Evolutionary conservation across 2,888 invertebrate species (phyloP), one percentile per base, ranked within the genome.

Genomic region (Drosophila anomelani): DNA sequence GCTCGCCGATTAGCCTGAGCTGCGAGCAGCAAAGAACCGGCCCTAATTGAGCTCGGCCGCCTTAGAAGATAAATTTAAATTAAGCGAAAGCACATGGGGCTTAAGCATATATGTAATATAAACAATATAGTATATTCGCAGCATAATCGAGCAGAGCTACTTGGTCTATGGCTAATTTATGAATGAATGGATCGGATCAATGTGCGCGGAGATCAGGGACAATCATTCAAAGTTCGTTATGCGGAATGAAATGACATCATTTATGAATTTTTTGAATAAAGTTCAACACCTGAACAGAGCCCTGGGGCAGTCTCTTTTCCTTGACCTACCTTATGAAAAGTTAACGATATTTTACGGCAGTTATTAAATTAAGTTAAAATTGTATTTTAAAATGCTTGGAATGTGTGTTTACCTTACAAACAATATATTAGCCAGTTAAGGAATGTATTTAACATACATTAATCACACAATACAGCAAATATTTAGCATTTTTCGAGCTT

Each of bases 11-110:
- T 53, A 71, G 60, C 51, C 51, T 10, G 39, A 20, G 62, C 46
- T 49, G 53, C 9, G 44, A 70, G 47, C 69, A 26, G 23, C 73
- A n/a, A 34, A 71, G 38, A 73, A 62, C 63, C 56, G 56, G 71
- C 74, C 71, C 71, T 71, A 71, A 75, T 66, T 75, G 72, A 64
- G 75, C 36, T 20, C 66, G 32, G 47, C 32, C 47, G 57, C 39
- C 47, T 58, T 41, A 64, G 46, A 49, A 75, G 41, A 36, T 62
- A 74, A 53, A 57, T 72, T 72, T 54, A 54, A 75, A 73, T 75
- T 53, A 75, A 41, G 29, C 47, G 6, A 57, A 49, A 57, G 39
- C 47, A 72, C 15, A 54, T 71, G 38, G n/a, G n/a, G 32, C 32
- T n/a, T 58, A 46, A 15, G n/a, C 32, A 54, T 39, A 10, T 69